Base-by-base conservation (phyloP, 2,888 invertebrate species). In the Rhingia rostrata region DNA sequence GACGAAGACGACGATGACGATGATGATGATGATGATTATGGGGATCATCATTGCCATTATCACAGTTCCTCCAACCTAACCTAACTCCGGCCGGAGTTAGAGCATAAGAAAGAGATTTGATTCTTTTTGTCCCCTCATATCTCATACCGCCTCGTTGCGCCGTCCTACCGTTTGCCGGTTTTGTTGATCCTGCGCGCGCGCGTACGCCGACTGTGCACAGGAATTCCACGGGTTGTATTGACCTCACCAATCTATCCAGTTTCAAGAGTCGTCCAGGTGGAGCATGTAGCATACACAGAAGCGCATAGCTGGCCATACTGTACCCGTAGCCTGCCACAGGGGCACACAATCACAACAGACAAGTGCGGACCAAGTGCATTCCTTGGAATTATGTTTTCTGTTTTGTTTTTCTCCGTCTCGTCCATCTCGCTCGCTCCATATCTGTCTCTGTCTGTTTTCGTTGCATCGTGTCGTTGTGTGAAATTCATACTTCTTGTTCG, bases 171-270 rank as follows among this genome's bases (percentile, higher is more conserved):
- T 43, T 60, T 78, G 73, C 83, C 79, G 73, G 83, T 83, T 83
- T 73, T 83, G 33, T 12, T 41, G 61, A 58, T 78, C 63, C 79
- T 74, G 61, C 49, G 72, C 45, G 56, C 53, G 70, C 45, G 64
- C 67, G 22, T 22, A 22, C 22, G 22, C 54, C 54, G 70, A 72
- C 66, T 77, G 60, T 22, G 22, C 22, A 22, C 41, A 66, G 39
- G 79, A 88, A 88, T 88, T 88, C 88, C 88, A 85, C 70, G 84
- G 80, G 88, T 88, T 87, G 88, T 88, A 88, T 88, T 88, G 88
- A 88, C 88, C 88, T 86, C 87, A 70, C 61, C 67, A 78, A 66
- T 70, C 49, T 41, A 58, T 72, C 73, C 79, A 79, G 66, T 83
- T 79, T 58, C 63, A 22, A 47, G 61, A 78, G 70, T 63, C 61